phyloP scores from a whole-genome alignment of 2,113 vertebrate genomes.

The Planiliza haematocheilus region DNA sequence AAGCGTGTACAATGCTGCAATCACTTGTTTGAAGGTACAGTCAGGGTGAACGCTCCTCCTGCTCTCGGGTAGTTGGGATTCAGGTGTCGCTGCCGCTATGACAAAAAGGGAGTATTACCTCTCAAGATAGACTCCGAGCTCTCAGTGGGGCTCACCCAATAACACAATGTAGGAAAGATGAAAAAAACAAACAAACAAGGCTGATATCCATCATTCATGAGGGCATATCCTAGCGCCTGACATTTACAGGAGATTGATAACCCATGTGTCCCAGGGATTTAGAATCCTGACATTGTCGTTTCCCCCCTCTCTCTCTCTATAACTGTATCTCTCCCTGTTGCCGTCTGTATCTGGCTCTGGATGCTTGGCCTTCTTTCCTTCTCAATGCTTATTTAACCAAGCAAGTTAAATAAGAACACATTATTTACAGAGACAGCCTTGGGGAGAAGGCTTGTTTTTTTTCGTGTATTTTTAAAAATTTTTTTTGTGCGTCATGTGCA shows the following conservation, averaged over 20 bases:
- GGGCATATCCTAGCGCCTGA: slow-evolving; percentile 67
- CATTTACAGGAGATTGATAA: slow-evolving; percentile 81
- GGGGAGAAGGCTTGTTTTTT: neutral
- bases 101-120: slow-evolving; percentile 60
- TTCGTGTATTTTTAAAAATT: neutral
- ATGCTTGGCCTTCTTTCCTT: neutral
- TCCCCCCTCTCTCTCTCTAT: slow-evolving; percentile 19
- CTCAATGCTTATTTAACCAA: slow-evolving; percentile 53
- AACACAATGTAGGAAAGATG: slow-evolving; percentile 63
- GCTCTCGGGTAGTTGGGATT: slow-evolving; percentile 60
- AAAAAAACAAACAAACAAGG: slow-evolving; percentile 45
- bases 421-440: slow-evolving; percentile 32
- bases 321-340: slow-evolving; percentile 31
- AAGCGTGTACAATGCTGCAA: neutral
- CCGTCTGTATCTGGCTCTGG: slow-evolving; percentile 26
- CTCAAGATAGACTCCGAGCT: slow-evolving; percentile 63
- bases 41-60: neutral
- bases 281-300: slow-evolving; percentile 58
- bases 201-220: slow-evolving; percentile 82
- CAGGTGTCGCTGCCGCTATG: slow-evolving; percentile 57
- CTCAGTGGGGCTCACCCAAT: slow-evolving; percentile 58
- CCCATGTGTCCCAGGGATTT: slow-evolving; percentile 69
- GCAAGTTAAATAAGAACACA: slow-evolving; percentile 39
- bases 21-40: neutral
- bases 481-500: slow-evolving; percentile 9